Percentiles rank a stretch among this genome's conserved stretches.
phyloP scores from a whole-genome alignment of 2,797 vertebrate species.

The Girardinus metallicus region DNA sequence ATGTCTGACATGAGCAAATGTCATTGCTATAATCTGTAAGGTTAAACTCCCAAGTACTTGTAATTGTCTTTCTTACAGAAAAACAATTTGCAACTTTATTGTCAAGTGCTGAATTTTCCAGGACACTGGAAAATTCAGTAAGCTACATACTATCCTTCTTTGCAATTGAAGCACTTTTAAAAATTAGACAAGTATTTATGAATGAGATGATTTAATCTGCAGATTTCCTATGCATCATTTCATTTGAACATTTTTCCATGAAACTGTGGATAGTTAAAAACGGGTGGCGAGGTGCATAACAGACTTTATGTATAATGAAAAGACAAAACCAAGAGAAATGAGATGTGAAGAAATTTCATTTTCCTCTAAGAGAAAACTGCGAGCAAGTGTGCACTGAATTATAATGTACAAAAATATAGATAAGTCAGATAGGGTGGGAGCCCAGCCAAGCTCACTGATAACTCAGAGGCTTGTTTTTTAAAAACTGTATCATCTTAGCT shows the following conservation, averaged over 20 bases:
- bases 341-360: slow-evolving; percentile 75
- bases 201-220: slow-evolving; percentile 39
- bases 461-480: slow-evolving; percentile 39
- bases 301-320: slow-evolving; percentile 69
- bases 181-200: slow-evolving; percentile 46
- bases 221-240: slow-evolving; percentile 35
- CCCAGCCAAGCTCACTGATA: slow-evolving; percentile 39
- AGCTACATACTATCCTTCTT: neutral
- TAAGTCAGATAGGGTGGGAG: slow-evolving; percentile 41
- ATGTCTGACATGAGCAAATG: neutral
- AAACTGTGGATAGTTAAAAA: slow-evolving; percentile 46
- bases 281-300: slow-evolving; percentile 33
- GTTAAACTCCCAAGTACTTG: too few species aligned
- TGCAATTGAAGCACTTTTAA: neutral
- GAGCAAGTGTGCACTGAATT: slow-evolving; percentile 64
- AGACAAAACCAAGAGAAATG: slow-evolving; percentile 74
- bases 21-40: neutral
- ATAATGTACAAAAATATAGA: slow-evolving; percentile 60
- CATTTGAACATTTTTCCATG: too few species aligned
- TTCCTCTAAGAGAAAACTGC: slow-evolving; percentile 43
- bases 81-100: neutral
- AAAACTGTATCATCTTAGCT: slow-evolving; percentile 52
- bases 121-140: too few species aligned
- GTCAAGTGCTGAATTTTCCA: neutral
- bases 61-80: neutral